Evolutionary conservation across 2,113 vertebrate genomes (phyloP), one percentile per base, ranked within the genome.

Genomic region (Pteronura brasiliensis): DNA sequence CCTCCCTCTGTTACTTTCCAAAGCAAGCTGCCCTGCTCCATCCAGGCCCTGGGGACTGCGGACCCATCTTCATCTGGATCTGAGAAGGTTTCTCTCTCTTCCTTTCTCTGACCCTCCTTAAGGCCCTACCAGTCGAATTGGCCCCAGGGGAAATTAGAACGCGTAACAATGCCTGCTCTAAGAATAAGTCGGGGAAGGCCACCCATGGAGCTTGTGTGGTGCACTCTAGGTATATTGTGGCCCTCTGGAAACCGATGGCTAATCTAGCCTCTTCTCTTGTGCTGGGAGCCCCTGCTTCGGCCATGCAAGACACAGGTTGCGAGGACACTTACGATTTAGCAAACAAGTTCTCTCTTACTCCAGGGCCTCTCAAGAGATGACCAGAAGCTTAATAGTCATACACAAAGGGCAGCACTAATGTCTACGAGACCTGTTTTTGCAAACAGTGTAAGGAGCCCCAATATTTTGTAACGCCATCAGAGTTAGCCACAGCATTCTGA

Each of bases 161-260:
- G 23, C 71, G 17, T 0, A 3, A 1, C 5, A 65, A 47, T 3
- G 18, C 6, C 14, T 3, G 2, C 29, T 76, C 2, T 21, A 88
- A 61, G 47, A 47, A 7, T 29, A 44, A 42, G 7, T 1, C 3
- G 14, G 69, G 21, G 18, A 76, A 49, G 42, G 17, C 31, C 7
- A 76, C 11, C 34, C 2, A 0, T 31, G n/a, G 39, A 39, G 52
- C 42, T 0, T 23, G 31, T 12, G 36, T 34, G 36, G 14, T 31
- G 23, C 34, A 13, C 49, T 74, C 63, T 23, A 42, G n/a, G 27
- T 25, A 17, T 14, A 7, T 17, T 11, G 12, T 17, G 14, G 36
- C 7, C 42, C 25, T 34, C 55, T 2, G 20, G 27, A 44, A 34
- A 5, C 29, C 27, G 49, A 27, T 13, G 31, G 36, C 20, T 74